phyloP scores from a whole-genome alignment of 1,140 invertebrate species.

The Platyscapa corneri region DNA sequence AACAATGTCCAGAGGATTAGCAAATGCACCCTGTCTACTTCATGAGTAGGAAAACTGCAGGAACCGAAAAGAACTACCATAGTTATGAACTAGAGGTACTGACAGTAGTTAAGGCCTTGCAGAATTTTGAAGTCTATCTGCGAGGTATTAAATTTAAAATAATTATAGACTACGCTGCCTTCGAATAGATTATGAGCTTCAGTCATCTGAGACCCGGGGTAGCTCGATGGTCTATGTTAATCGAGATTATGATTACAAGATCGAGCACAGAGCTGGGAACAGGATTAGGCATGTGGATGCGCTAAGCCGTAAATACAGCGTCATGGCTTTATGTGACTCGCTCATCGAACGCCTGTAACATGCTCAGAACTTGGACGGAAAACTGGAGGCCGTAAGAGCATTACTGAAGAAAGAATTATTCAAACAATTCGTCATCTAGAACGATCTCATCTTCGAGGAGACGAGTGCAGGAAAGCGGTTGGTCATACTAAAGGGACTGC shows the following conservation, averaged over 20 bases:
- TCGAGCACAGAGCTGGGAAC: background rate
- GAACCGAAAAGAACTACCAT: slow-evolving; percentile 60
- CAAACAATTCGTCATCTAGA: background rate
- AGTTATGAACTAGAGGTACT: slow-evolving; percentile 66
- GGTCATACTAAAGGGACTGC: background rate
- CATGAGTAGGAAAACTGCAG: background rate
- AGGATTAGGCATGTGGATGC: background rate
- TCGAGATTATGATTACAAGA: background rate
- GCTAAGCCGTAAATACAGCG: no score
- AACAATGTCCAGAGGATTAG: no score
- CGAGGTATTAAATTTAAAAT: slow-evolving; percentile 64
- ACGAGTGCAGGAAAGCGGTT: background rate
- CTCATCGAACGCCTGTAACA: background rate
- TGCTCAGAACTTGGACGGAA: background rate
- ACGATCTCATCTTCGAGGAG: no score
- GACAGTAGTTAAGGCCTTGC: slow-evolving; percentile 63
- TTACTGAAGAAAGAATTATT: background rate
- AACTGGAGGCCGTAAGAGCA: background rate
- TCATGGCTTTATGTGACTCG: no score
- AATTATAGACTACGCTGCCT: slow-evolving; percentile 64
- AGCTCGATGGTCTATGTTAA: slow-evolving; percentile 55
- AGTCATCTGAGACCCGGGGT: slow-evolving; percentile 57
- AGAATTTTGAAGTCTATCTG: slow-evolving; percentile 68
- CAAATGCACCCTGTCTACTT: slow-evolving; percentile 21
- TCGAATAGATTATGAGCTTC: slow-evolving; percentile 59